Percentiles rank a stretch among this genome's conserved stretches.
These are phyloP conservation scores for Etheostoma perlongum DNA, from an alignment of 2,797 vertebrate species.

Conservation along the genomic window DNA sequence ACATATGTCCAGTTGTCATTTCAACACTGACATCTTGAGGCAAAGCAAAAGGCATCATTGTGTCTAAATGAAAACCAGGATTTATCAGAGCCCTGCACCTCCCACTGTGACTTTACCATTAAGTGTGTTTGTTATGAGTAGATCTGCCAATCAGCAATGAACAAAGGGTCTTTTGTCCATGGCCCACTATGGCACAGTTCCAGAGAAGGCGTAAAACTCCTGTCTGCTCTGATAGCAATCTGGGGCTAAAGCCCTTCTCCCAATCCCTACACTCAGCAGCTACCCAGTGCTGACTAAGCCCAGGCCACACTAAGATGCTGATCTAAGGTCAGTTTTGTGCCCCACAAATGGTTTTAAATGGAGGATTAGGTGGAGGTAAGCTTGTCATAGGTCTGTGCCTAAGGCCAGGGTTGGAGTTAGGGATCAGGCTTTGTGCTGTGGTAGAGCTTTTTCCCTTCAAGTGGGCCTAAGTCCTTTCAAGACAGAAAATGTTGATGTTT, in stretches of 20 bases:
- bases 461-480: conserved; percentile 84
- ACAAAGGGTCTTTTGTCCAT: conserved; percentile 79
- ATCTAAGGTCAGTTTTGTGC: conserved; percentile 74
- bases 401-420: conserved; percentile 76
- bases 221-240: conserved; percentile 83
- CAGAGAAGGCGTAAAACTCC: conserved; percentile 79
- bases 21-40: conserved; percentile 53
- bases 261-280: conserved; percentile 71
- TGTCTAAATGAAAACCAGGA: conserved; percentile 67
- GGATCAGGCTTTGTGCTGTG: conserved; percentile 79
- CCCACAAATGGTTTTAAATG: conserved; percentile 70
- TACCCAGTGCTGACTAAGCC: conserved; percentile 74
- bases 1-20: conserved; percentile 52
- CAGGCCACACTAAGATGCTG: conserved; percentile 68
- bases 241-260: conserved; percentile 78
- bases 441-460: conserved; percentile 76
- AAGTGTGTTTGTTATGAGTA: conserved; percentile 79
- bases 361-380: conserved; percentile 72
- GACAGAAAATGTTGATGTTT: conserved; percentile 89
- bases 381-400: conserved; percentile 76
- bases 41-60: conserved; percentile 61
- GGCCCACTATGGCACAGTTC: conserved; percentile 71
- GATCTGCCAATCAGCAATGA: conserved; percentile 78
- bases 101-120: conserved; percentile 79
- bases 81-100: conserved; percentile 66